Evolutionary conservation across 2,888 invertebrate species (phyloP), one percentile per base, ranked within the genome.

Genomic region (Apamea crenata): DNA sequence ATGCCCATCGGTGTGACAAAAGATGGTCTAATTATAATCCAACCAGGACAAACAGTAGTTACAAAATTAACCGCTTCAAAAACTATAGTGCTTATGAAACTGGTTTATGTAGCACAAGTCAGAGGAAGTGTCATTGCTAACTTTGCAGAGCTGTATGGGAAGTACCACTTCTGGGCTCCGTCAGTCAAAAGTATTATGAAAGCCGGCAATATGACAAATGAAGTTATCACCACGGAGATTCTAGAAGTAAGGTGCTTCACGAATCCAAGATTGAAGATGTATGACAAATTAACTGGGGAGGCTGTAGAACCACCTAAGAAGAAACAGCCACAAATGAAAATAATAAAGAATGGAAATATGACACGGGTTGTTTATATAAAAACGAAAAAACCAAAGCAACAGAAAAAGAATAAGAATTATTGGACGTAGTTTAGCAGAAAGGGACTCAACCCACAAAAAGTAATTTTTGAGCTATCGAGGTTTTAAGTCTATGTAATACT

Each of bases 141-240:
- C 83, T 96, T 93, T 71, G 93, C 91, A 0, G 84, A 87, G 5
- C 21, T 91, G 21, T 95, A 95, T 47, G 96, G 96, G 0, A 94
- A 93, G 83, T 94, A 96, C 81, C 95, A 96, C 81, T 95, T 95
- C 79, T 96, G 92, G 86, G 93, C 96, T 0, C 96, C 96, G 1
- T 82, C 91, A 1, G 88, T 95, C 0, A 76, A 83, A 47, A 90
- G 91, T 73, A 94, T 96, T 4, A 94, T 96, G 96, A 92, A 85
- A 83, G 94, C 93, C 3, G 94, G 87, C 0, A 90, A 90, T 7
- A 77, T 96, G 18, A 91, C 79, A 0, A 96, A 96, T 77, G 91
- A 93, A 88, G 89, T 95, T 25, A 76, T 89, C 21, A 94, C 95
- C 0, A 94, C 86, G 3, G 94, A 95, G 84, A 84, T 91, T 40